Conservation (phyloP, 1,140 invertebrate species). For the Brevipalpus yothersi region DNA sequence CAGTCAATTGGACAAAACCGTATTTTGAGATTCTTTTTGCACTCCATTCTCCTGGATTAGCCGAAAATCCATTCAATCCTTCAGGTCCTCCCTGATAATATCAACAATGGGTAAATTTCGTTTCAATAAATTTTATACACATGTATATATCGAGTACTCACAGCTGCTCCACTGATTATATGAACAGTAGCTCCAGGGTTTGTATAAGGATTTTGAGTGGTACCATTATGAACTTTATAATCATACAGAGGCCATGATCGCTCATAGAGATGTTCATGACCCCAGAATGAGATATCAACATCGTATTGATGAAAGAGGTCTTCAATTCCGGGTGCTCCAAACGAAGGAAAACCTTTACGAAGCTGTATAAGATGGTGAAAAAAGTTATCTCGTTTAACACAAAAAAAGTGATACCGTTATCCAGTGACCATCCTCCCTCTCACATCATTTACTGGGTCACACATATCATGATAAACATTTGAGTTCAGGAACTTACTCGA, state of each 20-base stretch:
- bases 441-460: not conserved
- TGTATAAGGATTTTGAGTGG: slow-evolving; percentile 37
- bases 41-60: slow-evolving; percentile 37
- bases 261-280: slow-evolving; percentile 89
- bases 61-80: slow-evolving; percentile 25
- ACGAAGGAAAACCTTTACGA: slow-evolving; percentile 13
- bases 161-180: slow-evolving; percentile 28
- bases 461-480: not conserved
- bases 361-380: not conserved
- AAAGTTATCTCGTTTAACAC: not conserved
- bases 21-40: slow-evolving; percentile 68
- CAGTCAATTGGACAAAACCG: slow-evolving; percentile 63
- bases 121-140: slow-evolving; percentile 32
- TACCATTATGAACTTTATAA: slow-evolving; percentile 47
- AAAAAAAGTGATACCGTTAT: not conserved
- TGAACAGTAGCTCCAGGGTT: slow-evolving; percentile 76
- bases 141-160: slow-evolving; percentile 10
- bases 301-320: slow-evolving; percentile 45
- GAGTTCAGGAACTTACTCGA: not conserved
- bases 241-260: slow-evolving; percentile 78
- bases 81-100: slow-evolving; percentile 30
- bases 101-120: not conserved
- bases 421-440: not conserved
- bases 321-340: slow-evolving; percentile 36
- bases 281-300: slow-evolving; percentile 88